phyloP scores from a whole-genome alignment of 2,797 vertebrate genomes.

The Melanogrammus aeglefinus region DNA sequence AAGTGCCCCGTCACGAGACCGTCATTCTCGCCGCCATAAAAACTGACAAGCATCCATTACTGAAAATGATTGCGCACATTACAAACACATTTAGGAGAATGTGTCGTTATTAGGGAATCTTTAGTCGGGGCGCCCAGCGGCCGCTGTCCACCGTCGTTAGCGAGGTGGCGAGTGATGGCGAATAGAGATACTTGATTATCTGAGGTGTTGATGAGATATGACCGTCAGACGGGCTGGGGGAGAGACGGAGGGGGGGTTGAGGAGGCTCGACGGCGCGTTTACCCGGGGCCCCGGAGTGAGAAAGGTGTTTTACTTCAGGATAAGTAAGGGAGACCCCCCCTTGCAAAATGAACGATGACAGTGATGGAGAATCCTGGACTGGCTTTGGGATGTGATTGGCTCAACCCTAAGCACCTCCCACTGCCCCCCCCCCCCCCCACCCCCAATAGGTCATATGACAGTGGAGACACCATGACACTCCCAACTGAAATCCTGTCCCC shows the following conservation, averaged over 20 bases:
- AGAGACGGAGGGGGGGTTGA: constrained; percentile 53
- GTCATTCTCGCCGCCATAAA: constrained; percentile 79
- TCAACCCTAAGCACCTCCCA: constrained; percentile 2
- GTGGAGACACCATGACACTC: no score
- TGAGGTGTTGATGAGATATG: constrained; percentile 63
- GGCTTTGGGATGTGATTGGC: constrained; percentile 56
- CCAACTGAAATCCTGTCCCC: no score
- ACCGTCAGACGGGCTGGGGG: constrained; percentile 64
- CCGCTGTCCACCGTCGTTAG: constrained; percentile 71
- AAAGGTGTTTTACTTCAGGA: no score
- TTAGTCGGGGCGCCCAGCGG: constrained; percentile 74
- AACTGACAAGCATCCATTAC: constrained; percentile 86
- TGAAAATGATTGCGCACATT: constrained; percentile 85
- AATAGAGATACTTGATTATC: constrained; percentile 56
- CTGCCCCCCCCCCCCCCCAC: no score
- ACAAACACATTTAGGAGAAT: constrained; percentile 84
- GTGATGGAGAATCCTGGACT: constrained; percentile 38
- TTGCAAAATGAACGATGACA: constrained; percentile 52
- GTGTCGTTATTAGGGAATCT: constrained; percentile 83
- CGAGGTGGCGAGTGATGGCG: constrained; percentile 56
- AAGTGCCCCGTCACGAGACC: constrained; percentile 73
- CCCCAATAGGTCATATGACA: no score
- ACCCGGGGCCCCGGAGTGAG: no score
- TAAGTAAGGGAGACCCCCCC: background rate
- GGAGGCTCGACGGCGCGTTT: constrained; percentile 53